phyloP scores from a whole-genome alignment of 2,797 vertebrate genomes.

The Rhodeus uyekii region DNA sequence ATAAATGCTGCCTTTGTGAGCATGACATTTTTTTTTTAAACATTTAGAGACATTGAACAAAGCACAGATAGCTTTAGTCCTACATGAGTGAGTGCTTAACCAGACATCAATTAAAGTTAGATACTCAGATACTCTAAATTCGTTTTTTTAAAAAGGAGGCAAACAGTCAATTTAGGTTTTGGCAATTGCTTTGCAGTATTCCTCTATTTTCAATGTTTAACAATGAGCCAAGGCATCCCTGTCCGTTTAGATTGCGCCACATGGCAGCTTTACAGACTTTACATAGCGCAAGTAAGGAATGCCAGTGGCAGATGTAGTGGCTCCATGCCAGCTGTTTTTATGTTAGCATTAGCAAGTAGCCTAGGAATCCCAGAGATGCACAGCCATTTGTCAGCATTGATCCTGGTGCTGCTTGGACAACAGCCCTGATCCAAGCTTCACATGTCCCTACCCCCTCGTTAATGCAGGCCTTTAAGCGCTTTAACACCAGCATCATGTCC shows the following conservation, averaged over 20 bases:
- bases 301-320: slow-evolving; percentile 25
- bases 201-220: slow-evolving; percentile 1
- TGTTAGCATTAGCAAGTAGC: slow-evolving; percentile 21
- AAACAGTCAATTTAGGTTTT: neutral
- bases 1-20: too few relatives aligned
- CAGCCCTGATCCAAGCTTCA: slow-evolving; percentile 16
- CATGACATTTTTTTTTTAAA: too few relatives aligned
- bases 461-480: slow-evolving; percentile 39
- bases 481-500: slow-evolving; percentile 14
- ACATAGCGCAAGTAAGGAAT: neutral
- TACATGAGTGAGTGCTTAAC: too few relatives aligned
- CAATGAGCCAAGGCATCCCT: slow-evolving; percentile 1
- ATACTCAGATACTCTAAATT: too few relatives aligned
- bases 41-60: too few relatives aligned
- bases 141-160: too few relatives aligned
- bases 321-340: slow-evolving; percentile 32
- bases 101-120: too few relatives aligned
- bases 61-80: too few relatives aligned
- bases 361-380: slow-evolving; percentile 4
- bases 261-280: slow-evolving; percentile 10
- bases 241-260: slow-evolving; percentile 8
- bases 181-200: neutral
- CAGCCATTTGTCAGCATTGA: slow-evolving; percentile 37
- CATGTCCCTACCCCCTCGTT: slow-evolving; percentile 22
- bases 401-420: slow-evolving; percentile 9